Percentiles rank a stretch among this genome's conserved stretches.
phyloP scores from a whole-genome alignment of 2,888 invertebrate species.

The Serripes groenlandicus region DNA sequence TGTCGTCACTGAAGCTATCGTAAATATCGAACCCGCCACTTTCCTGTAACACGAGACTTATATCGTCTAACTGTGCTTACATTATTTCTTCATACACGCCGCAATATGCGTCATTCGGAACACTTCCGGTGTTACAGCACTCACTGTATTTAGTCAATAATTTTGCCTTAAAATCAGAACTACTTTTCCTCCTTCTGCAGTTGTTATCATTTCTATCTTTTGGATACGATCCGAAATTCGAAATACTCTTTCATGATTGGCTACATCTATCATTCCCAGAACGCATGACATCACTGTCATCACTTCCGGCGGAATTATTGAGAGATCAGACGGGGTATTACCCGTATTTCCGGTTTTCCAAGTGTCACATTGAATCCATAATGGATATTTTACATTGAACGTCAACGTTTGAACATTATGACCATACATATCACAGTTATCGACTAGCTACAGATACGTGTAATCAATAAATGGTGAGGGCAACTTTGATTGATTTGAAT shows the following conservation, averaged over 20 bases:
- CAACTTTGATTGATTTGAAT: slow-evolving; percentile 38
- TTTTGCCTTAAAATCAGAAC: slow-evolving; percentile 3
- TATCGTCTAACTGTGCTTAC: slow-evolving; percentile 58
- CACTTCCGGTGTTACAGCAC: slow-evolving; percentile 40
- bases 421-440: slow-evolving; percentile 49
- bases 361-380: slow-evolving; percentile 63
- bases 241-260: slow-evolving; percentile 48
- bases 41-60: slow-evolving; percentile 28
- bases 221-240: slow-evolving; percentile 12
- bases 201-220: background rate
- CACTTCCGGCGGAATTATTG: slow-evolving; percentile 61
- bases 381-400: slow-evolving; percentile 62
- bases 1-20: slow-evolving; percentile 36
- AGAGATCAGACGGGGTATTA: slow-evolving; percentile 47
- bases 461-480: slow-evolving; percentile 61
- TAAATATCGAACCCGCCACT: slow-evolving; percentile 19
- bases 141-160: slow-evolving; percentile 21
- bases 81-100: slow-evolving; percentile 65
- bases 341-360: slow-evolving; percentile 49
- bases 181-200: background rate
- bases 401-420: slow-evolving; percentile 38
- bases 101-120: slow-evolving; percentile 41
- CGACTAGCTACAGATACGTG: slow-evolving; percentile 53
- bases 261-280: slow-evolving; percentile 41
- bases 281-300: slow-evolving; percentile 12